Evolutionary conservation across 1,140 invertebrate species (phyloP).

Genomic region (Nasonia vitripennis): DNA sequence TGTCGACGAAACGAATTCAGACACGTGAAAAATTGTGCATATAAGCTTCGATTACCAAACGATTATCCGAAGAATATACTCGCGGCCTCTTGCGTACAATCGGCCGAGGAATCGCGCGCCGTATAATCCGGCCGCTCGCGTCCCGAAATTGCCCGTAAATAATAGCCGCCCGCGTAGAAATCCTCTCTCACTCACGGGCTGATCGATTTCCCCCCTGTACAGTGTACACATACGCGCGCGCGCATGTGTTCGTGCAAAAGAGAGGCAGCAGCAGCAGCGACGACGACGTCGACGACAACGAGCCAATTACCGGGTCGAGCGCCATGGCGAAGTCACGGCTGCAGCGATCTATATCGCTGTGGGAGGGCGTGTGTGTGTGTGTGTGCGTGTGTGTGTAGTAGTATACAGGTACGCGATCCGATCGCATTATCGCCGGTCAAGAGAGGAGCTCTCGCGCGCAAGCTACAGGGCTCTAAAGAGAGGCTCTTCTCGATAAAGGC

Average conservation of each 20-base stretch:
- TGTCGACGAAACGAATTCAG: no score
- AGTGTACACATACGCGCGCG: not conserved
- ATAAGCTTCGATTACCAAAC: slow-evolving; percentile 9
- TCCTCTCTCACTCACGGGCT: slow-evolving; percentile 11
- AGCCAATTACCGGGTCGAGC: slow-evolving; percentile 45
- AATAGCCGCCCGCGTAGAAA: slow-evolving; percentile 28
- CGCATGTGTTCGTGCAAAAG: not conserved
- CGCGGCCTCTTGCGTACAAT: not conserved
- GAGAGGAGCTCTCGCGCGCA: not conserved
- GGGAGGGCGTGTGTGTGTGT: not conserved
- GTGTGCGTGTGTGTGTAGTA: not conserved
- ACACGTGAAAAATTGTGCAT: no score
- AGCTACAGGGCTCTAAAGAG: no score
- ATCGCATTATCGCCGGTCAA: slow-evolving; percentile 36
- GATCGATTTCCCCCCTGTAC: slow-evolving; percentile 7
- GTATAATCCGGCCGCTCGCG: slow-evolving; percentile 30
- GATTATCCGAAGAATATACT: slow-evolving; percentile 11
- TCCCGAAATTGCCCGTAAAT: slow-evolving; percentile 46
- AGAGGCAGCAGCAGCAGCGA: not conserved
- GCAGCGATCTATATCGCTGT: not conserved
- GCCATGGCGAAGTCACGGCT: slow-evolving; percentile 1
- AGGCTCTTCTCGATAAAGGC: not conserved
- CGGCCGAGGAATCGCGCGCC: no score
- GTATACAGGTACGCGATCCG: not conserved
- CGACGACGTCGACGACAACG: slow-evolving; percentile 40